A percentile compares a stretch with the other conserved stretches of the same genome.
phyloP scores from a whole-genome alignment of 1,140 invertebrate species.

The Drosophila leontia region DNA sequence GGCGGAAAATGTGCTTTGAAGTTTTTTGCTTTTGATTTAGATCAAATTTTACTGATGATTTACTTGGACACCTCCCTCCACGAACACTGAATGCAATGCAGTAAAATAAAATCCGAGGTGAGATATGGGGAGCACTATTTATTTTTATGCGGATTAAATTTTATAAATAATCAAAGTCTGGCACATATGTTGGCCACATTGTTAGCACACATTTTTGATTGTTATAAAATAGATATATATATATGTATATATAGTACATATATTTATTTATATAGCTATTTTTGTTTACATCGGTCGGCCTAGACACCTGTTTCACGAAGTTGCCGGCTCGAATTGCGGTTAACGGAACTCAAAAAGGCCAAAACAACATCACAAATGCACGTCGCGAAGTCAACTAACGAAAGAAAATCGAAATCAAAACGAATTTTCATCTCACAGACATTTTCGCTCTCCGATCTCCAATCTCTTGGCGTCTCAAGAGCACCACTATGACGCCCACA shows the following conservation, averaged over 20 bases:
- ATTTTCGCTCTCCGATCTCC: constrained; percentile 11
- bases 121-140: constrained; percentile 16
- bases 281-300: constrained; percentile 64
- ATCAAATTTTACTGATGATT: constrained; percentile 45
- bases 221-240: constrained; percentile 17
- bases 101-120: constrained; percentile 18
- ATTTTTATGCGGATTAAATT: constrained; percentile 46
- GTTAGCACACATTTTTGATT: constrained; percentile 17
- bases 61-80: constrained; percentile 27
- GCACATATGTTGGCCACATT: constrained; percentile 49
- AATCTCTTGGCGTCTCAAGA: constrained; percentile 42
- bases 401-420: constrained; percentile 64
- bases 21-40: constrained; percentile 60
- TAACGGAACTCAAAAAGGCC: constrained; percentile 47
- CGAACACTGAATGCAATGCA: constrained; percentile 29
- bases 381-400: constrained; percentile 70
- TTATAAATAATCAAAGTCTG: constrained; percentile 36
- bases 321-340: constrained; percentile 54
- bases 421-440: constrained; percentile 35
- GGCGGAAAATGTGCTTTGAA: constrained; percentile 72
- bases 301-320: constrained; percentile 69
- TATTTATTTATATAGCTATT: constrained; percentile 58
- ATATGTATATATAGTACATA: constrained; percentile 4
- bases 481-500: constrained; percentile 34
- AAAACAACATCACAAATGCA: constrained; percentile 74